A percentile compares a stretch with the other conserved stretches of the same genome.
Evolutionary conservation across 2,888 invertebrate species (phyloP).

Genomic region (Meloe dianella): DNA sequence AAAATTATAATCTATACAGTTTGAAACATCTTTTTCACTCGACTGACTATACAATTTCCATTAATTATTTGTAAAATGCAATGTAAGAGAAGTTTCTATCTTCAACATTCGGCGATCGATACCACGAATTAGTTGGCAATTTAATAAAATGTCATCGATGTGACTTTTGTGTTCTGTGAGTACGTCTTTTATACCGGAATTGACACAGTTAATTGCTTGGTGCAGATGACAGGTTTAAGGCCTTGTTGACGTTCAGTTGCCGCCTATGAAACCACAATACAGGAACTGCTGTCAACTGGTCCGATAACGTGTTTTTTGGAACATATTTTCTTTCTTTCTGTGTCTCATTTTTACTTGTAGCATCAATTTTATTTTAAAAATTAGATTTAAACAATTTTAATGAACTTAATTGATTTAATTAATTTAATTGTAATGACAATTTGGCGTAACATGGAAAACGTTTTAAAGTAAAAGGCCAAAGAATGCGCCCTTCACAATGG

Average conservation of each 20-base stretch:
- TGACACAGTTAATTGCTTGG: constrained; percentile 43
- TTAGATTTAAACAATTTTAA: neutral
- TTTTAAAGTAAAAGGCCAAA: constrained; percentile 21
- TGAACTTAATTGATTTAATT: constrained; percentile 20
- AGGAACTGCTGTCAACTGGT: constrained; percentile 45
- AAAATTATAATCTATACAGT: too few relatives aligned
- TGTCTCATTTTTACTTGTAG: neutral
- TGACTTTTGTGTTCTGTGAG: neutral
- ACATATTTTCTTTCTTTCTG: constrained; percentile 14
- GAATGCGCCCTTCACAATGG: constrained; percentile 21
- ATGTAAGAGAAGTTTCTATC: neutral
- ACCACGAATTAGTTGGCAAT: constrained; percentile 1
- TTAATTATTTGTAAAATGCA: neutral
- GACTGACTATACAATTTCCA: too few relatives aligned
- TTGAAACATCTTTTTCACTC: too few relatives aligned
- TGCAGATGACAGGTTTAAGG: constrained; percentile 47
- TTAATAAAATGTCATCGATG: constrained; percentile 1
- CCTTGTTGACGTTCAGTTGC: constrained; percentile 43
- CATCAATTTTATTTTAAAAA: neutral
- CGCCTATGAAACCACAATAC: constrained; percentile 37
- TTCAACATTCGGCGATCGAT: neutral
- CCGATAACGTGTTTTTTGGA: constrained; percentile 37
- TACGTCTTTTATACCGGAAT: constrained; percentile 20
- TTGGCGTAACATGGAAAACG: constrained; percentile 20
- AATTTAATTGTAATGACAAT: constrained; percentile 21